phyloP scores from a whole-genome alignment of 2,888 invertebrate species.

The Coremacera marginata region DNA sequence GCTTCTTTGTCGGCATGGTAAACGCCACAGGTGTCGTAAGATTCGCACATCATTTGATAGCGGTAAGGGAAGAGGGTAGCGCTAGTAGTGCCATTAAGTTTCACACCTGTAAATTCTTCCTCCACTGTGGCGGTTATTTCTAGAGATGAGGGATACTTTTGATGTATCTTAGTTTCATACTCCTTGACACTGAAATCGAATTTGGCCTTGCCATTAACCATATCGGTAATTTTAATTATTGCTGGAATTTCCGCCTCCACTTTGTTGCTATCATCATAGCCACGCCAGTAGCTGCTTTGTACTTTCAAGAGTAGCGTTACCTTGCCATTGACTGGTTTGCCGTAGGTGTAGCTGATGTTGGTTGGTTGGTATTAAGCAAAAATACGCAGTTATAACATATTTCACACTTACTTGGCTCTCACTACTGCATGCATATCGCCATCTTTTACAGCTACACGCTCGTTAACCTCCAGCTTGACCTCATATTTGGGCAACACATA shows the following conservation, averaged over 20 bases:
- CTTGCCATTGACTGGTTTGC: conserved; percentile 88
- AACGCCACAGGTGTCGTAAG: conserved; percentile 79
- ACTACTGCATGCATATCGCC: conserved; percentile 83
- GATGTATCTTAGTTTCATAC: conserved; percentile 51
- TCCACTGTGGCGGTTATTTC: conserved; percentile 87
- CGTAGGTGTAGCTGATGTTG: conserved; percentile 75
- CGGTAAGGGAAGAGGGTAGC: conserved; percentile 83
- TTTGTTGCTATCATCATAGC: conserved; percentile 33
- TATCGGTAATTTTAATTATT: conserved; percentile 54
- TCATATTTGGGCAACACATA: conserved; percentile 94
- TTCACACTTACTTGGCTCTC: conserved; percentile 59
- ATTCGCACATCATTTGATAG: conserved; percentile 80
- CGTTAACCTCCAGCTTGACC: conserved; percentile 84
- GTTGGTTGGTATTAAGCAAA: neutral
- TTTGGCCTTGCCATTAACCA: conserved; percentile 64
- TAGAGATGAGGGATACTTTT: conserved; percentile 48
- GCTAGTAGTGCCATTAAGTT: conserved; percentile 83
- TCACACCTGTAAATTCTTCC: conserved; percentile 85
- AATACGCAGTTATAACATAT: conserved; percentile 64
- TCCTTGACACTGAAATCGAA: conserved; percentile 60
- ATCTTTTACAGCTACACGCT: conserved; percentile 85
- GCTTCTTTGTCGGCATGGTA: conserved; percentile 93
- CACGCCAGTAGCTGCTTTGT: conserved; percentile 64
- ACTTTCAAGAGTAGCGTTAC: conserved; percentile 81
- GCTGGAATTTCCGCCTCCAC: conserved; percentile 49